Evolutionary conservation across 1,140 invertebrate genomes (phyloP).

Genomic region (Drosophila teissieri): DNA sequence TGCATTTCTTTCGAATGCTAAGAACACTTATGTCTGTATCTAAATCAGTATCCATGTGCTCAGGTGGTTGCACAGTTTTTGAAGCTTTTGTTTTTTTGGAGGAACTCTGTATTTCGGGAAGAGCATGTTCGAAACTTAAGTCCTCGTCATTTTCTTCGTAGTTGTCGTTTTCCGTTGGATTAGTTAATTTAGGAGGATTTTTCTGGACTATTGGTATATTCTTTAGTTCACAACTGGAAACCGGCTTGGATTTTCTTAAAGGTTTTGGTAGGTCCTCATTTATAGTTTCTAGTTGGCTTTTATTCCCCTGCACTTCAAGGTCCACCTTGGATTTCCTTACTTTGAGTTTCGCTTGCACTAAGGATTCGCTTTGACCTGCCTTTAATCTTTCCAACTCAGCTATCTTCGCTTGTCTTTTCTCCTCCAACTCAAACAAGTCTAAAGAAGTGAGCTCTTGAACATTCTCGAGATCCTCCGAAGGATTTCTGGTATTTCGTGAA

Average conservation of each 20-base stretch:
- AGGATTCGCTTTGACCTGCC: background rate
- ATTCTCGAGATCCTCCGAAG: background rate
- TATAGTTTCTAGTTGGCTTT: background rate
- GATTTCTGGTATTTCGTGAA: background rate
- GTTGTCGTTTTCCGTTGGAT: background rate
- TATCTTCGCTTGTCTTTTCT: background rate
- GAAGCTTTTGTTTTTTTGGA: background rate
- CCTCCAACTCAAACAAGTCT: constrained; percentile 9
- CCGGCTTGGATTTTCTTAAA: background rate
- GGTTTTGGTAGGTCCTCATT: background rate
- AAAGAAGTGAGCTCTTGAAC: constrained; percentile 3
- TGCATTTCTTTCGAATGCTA: background rate
- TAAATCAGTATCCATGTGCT: background rate
- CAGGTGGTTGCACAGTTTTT: background rate
- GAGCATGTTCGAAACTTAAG: background rate
- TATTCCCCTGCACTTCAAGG: background rate
- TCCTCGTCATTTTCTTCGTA: background rate
- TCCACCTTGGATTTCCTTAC: background rate
- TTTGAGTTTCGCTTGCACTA: background rate
- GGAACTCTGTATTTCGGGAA: background rate
- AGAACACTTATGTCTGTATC: background rate
- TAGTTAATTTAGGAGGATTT: background rate
- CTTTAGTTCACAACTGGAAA: background rate
- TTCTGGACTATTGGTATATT: background rate
- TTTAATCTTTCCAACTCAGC: background rate